These are phyloP conservation scores for Eupithecia dodoneata DNA, from an alignment of 2,888 invertebrate species.

Conservation along the genomic window DNA sequence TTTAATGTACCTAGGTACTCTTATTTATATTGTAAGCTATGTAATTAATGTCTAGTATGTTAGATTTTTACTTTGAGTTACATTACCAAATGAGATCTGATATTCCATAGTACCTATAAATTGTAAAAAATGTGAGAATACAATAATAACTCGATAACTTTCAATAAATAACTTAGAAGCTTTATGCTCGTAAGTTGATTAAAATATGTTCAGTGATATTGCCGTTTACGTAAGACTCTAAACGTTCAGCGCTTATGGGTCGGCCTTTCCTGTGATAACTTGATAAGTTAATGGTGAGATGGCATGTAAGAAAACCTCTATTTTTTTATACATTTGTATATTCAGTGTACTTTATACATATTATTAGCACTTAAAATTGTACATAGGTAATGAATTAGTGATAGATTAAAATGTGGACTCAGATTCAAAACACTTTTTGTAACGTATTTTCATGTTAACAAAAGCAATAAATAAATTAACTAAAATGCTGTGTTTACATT, in stretches of 20 bases:
- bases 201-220: background rate
- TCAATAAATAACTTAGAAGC: background rate
- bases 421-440: conserved; percentile 12
- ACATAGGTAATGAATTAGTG: conserved; percentile 4
- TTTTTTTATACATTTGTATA: conserved; percentile 32
- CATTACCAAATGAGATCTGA: conserved; percentile 21
- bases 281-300: conserved; percentile 31
- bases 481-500: conserved; percentile 9
- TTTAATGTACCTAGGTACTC: background rate
- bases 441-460: background rate
- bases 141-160: background rate
- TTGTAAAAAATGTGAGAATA: background rate
- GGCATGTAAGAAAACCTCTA: conserved; percentile 12
- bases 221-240: background rate
- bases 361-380: conserved; percentile 23
- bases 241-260: background rate
- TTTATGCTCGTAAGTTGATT: background rate
- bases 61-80: background rate
- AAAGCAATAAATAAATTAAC: conserved; percentile 15
- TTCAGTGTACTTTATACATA: conserved; percentile 39
- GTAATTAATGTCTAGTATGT: background rate
- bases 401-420: conserved; percentile 20
- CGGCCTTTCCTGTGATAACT: conserved; percentile 29
- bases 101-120: conserved; percentile 14
- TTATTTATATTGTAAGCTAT: background rate